Percentiles rank a stretch among this genome's conserved stretches.
Conservation (phyloP, 2,888 invertebrate genomes). For the Lasiommata megera region DNA sequence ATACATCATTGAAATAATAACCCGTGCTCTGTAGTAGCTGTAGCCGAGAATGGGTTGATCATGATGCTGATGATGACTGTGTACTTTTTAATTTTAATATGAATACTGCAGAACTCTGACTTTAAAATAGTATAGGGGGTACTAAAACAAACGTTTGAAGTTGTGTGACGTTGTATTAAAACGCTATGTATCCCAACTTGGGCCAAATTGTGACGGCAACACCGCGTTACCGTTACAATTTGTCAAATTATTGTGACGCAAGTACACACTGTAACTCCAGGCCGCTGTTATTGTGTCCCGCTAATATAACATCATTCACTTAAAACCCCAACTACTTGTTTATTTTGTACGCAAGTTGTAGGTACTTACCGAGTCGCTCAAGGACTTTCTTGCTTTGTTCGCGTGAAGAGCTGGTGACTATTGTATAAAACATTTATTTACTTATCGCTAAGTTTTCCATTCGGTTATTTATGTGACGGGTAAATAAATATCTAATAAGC, state of each 20-base stretch:
- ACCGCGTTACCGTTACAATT: constrained; percentile 36
- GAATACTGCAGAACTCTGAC: too few relatives aligned
- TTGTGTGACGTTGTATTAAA: background rate
- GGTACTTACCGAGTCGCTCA: background rate
- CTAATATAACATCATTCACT: constrained; percentile 11
- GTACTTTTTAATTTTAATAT: too few relatives aligned
- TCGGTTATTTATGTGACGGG: too few relatives aligned
- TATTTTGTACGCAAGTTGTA: background rate
- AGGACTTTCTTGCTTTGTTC: background rate
- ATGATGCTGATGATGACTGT: too few relatives aligned
- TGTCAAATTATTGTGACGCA: constrained; percentile 44
- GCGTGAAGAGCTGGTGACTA: background rate
- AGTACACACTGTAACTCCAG: constrained; percentile 26
- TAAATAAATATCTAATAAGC: too few relatives aligned
- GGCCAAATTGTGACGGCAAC: too few relatives aligned
- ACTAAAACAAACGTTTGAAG: background rate
- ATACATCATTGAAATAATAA: too few relatives aligned
- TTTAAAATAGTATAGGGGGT: too few relatives aligned
- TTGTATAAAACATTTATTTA: background rate
- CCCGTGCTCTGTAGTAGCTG: too few relatives aligned
- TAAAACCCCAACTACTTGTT: constrained; percentile 4
- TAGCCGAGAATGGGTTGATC: too few relatives aligned
- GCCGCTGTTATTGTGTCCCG: constrained; percentile 3
- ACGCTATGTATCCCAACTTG: constrained; percentile 23
- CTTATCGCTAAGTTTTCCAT: background rate